Evolutionary conservation across 92 coral and sea anemone genomes (phyloP).

Genomic region (Zoanthus gigantus): DNA sequence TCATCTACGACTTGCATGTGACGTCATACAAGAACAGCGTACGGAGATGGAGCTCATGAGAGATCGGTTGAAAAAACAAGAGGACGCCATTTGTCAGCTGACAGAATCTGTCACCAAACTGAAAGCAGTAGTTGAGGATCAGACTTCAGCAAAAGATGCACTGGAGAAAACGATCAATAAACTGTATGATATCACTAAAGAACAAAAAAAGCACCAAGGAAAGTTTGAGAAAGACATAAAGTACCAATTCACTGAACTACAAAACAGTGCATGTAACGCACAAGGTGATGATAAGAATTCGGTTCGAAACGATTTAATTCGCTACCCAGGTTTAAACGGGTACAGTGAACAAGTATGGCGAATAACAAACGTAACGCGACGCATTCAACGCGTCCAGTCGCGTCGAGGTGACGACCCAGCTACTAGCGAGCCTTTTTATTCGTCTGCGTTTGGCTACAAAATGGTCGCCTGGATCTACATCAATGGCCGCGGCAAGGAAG

Average conservation of each 20-base stretch:
- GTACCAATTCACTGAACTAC: conserved; percentile 59
- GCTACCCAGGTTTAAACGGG: conserved; percentile 78
- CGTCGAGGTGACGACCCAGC: conserved; percentile 95
- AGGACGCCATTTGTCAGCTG: conserved; percentile 71
- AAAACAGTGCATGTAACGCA: conserved; percentile 43
- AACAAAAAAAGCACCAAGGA: conserved; percentile 77
- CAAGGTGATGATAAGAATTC: conserved; percentile 41
- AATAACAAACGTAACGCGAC: conserved; percentile 74
- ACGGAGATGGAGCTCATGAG: conserved; percentile 80
- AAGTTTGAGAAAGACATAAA: conserved; percentile 70
- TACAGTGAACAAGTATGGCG: conserved; percentile 96
- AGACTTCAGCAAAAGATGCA: conserved; percentile 63
- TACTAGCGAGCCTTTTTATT: conserved; percentile 93
- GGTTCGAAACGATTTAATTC: conserved; percentile 48
- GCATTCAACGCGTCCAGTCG: conserved; percentile 82
- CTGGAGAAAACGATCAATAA: conserved; percentile 81
- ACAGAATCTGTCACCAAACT: conserved; percentile 78
- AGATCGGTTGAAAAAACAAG: conserved; percentile 80
- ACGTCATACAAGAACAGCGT: conserved; percentile 84
- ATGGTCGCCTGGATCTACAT: conserved; percentile 91
- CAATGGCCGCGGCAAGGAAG: conserved; percentile 95
- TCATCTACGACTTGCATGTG: conserved; percentile 83
- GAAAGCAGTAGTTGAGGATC: conserved; percentile 77
- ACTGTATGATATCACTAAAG: conserved; percentile 77
- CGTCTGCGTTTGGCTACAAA: conserved; percentile 95